phyloP scores from a whole-genome alignment of 2,888 invertebrate species.

The Polydrusus cervinus region DNA sequence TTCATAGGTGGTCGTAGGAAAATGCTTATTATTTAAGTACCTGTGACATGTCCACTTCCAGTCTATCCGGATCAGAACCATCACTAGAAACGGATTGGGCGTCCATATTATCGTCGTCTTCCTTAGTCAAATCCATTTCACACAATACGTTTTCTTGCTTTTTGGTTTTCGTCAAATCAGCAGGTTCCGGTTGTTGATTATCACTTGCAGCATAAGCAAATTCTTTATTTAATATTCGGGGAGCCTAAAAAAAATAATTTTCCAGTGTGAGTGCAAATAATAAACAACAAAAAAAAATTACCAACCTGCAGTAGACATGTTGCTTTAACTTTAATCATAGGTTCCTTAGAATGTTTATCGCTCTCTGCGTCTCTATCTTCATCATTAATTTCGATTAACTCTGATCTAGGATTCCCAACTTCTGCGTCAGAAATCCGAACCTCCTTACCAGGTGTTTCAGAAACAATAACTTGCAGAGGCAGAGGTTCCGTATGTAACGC shows the following conservation, averaged over 20 bases:
- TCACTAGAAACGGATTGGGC: constrained; percentile 76
- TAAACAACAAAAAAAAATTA: background rate
- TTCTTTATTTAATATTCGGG: constrained; percentile 42
- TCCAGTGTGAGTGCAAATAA: background rate
- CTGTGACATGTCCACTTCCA: constrained; percentile 81
- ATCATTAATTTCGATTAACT: constrained; percentile 6
- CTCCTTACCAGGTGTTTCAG: constrained; percentile 29
- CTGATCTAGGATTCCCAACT: background rate
- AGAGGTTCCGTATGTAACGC: constrained; percentile 35
- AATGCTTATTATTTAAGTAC: constrained; percentile 59
- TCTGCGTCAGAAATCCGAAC: background rate
- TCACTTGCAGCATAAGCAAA: constrained; percentile 30
- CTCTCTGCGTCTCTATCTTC: constrained; percentile 4
- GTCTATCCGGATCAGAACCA: constrained; percentile 83
- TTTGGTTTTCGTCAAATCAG: constrained; percentile 68
- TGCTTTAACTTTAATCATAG: constrained; percentile 58
- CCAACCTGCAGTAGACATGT: constrained; percentile 51
- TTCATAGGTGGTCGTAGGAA: background rate
- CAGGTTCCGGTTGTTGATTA: constrained; percentile 62
- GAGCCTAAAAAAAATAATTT: constrained; percentile 28
- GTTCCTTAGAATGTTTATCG: constrained; percentile 33
- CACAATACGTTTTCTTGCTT: constrained; percentile 68
- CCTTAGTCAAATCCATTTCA: constrained; percentile 68
- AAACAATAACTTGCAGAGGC: constrained; percentile 47
- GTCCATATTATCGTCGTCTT: constrained; percentile 68